phyloP scores from a whole-genome alignment of 2,113 vertebrate species.

The Marmota monax region DNA sequence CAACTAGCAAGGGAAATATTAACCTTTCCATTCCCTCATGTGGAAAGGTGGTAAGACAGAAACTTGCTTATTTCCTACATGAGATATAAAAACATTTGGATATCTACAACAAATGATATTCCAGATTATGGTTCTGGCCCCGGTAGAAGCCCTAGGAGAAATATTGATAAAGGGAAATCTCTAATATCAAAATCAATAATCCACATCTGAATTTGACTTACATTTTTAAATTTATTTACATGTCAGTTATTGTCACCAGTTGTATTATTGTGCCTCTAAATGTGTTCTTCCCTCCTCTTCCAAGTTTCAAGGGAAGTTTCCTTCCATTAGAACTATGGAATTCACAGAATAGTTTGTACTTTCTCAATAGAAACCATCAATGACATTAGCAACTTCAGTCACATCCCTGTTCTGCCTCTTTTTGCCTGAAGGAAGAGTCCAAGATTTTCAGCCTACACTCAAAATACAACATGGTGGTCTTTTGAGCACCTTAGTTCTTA shows the following conservation, averaged over 20 bases:
- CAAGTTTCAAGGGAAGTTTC: background rate
- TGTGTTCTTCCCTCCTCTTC: background rate
- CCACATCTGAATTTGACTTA: background rate
- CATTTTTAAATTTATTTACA: background rate
- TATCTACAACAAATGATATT: background rate
- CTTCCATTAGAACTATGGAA: background rate
- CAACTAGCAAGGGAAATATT: background rate
- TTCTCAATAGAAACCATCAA: background rate
- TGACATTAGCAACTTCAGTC: background rate
- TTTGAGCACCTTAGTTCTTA: background rate
- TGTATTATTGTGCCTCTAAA: background rate
- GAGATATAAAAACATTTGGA: background rate
- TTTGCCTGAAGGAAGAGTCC: background rate
- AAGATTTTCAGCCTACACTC: background rate
- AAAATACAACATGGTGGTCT: background rate
- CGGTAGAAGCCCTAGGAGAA: background rate
- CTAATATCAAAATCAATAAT: background rate
- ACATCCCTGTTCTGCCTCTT: background rate
- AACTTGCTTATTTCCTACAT: background rate
- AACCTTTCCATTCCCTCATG: constrained; percentile 1
- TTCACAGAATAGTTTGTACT: background rate
- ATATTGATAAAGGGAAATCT: background rate
- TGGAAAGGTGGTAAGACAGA: background rate
- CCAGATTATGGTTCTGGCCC: background rate
- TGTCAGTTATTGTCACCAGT: background rate